A percentile compares a stretch with the other conserved stretches of the same genome.
Evolutionary conservation across 2,888 invertebrate genomes (phyloP).

Genomic region (Calliphora vomitoria): DNA sequence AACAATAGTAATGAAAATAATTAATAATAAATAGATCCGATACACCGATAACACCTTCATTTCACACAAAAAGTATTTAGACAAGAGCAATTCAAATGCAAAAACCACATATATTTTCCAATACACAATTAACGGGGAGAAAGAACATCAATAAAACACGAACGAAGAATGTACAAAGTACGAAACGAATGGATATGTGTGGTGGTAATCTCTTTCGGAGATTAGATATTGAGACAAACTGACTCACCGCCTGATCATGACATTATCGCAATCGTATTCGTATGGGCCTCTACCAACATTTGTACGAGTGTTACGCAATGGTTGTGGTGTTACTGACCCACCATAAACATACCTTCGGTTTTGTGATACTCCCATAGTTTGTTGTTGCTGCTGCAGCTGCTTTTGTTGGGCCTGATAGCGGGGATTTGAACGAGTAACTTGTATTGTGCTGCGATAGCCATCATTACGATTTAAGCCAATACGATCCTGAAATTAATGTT

Average conservation of each 20-base stretch:
- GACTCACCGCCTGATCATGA: conserved; percentile 63
- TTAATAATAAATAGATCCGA: background rate
- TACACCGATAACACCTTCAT: conserved; percentile 6
- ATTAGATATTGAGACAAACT: conserved; percentile 39
- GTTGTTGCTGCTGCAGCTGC: conserved; percentile 56
- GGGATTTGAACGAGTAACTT: conserved; percentile 76
- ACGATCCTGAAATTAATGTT: conserved; percentile 69
- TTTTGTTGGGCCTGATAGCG: conserved; percentile 61
- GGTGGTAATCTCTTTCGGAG: conserved; percentile 16
- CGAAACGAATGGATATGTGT: background rate
- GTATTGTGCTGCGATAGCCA: conserved; percentile 81
- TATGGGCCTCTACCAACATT: conserved; percentile 76
- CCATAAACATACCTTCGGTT: conserved; percentile 86
- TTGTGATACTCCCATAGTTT: conserved; percentile 71
- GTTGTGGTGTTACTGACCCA: conserved; percentile 86
- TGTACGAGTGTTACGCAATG: conserved; percentile 84
- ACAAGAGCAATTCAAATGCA: background rate
- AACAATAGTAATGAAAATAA: background rate
- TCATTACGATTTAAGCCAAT: conserved; percentile 79
- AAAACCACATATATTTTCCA: conserved; percentile 4
- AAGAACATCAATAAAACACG: background rate
- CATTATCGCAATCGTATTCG: conserved; percentile 54
- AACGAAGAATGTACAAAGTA: background rate
- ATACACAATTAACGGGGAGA: background rate
- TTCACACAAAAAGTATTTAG: background rate